Evolutionary conservation across 2,113 vertebrate genomes (phyloP), one percentile per base, ranked within the genome.

Genomic region (Nesoenas mayeri): DNA sequence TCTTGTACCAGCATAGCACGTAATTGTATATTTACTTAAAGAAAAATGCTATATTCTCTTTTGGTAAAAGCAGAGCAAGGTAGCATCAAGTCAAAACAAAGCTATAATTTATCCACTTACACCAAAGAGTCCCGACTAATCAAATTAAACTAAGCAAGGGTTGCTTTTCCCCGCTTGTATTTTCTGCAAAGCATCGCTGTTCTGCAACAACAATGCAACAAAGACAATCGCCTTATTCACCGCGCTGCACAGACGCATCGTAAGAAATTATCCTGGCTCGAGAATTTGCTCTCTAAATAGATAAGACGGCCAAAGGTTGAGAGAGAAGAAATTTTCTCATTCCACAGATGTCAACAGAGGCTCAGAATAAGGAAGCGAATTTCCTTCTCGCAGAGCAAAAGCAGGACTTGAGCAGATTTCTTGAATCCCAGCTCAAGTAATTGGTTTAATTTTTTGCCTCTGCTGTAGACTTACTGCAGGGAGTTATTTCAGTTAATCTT

Each of bases 401-500:
- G 75, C 95, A 90, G 94, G 85, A 20, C 61, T 71, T 42, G 71
- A 92, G 19, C 79, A 53, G 89, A 85, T 89, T 91, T 89, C 88
- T 90, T 86, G 51, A 42, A 60, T 94, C 92, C 11, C 44, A 60
- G 72, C 85, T 86, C 82, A 20, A 0, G 0, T 93, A 95, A 90
- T 86, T 91, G 79, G 64, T 88, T 88, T 96, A 91, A 79, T 90
- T 73, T 90, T 89, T 93, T 90, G 60, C 65, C 70, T 87, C 62
- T 94, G 93, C 89, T 91, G 13, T 77, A 21, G 88, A 11, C 51
- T 88, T 85, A 7, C 75, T n/a, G 58, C 22, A 47, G 79, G 72
- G 75, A 88, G 60, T 93, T 94, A 66, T 77, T 89, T 32, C 64
- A 80, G 60, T 66, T 86, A 51, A 93, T 91, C 75, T 67, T 88